A percentile compares a stretch with the other conserved stretches of the same genome.
phyloP scores from a whole-genome alignment of 1,140 invertebrate genomes.

The Harlomillsia oculata region DNA sequence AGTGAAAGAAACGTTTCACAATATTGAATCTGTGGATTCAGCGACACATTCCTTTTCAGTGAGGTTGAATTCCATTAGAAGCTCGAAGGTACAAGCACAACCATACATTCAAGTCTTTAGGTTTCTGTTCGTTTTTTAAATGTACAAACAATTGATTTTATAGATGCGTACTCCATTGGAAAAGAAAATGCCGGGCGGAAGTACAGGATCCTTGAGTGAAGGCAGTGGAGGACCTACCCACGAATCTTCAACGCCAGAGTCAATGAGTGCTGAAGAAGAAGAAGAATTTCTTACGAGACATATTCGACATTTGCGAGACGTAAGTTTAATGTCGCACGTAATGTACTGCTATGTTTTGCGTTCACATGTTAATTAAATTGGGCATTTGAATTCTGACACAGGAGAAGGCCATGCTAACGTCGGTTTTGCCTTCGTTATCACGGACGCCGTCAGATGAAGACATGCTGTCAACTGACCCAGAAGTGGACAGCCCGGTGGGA shows the following conservation, averaged over 20 bases:
- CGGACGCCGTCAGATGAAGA: conserved; percentile 76
- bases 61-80: conserved; percentile 59
- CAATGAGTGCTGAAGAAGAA: conserved; percentile 35
- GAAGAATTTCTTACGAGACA: conserved; percentile 33
- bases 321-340: conserved; percentile 10
- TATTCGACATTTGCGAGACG: conserved; percentile 31
- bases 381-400: conserved; percentile 40
- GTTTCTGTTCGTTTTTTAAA: neutral
- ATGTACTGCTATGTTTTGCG: neutral
- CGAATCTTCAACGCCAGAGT: conserved; percentile 12
- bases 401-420: conserved; percentile 71
- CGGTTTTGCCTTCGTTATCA: conserved; percentile 62
- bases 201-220: conserved; percentile 25
- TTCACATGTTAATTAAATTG: neutral
- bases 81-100: conserved; percentile 53
- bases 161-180: conserved; percentile 25
- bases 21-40: conserved; percentile 78
- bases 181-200: conserved; percentile 17
- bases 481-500: conserved; percentile 42
- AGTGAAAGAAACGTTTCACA: conserved; percentile 65
- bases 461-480: conserved; percentile 53
- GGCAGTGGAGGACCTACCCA: neutral
- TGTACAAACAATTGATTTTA: neutral
- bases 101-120: conserved; percentile 1
- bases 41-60: conserved; percentile 66